Evolutionary conservation across 2,888 invertebrate species (phyloP).

Genomic region (Ommatoiulus sabulosus): DNA sequence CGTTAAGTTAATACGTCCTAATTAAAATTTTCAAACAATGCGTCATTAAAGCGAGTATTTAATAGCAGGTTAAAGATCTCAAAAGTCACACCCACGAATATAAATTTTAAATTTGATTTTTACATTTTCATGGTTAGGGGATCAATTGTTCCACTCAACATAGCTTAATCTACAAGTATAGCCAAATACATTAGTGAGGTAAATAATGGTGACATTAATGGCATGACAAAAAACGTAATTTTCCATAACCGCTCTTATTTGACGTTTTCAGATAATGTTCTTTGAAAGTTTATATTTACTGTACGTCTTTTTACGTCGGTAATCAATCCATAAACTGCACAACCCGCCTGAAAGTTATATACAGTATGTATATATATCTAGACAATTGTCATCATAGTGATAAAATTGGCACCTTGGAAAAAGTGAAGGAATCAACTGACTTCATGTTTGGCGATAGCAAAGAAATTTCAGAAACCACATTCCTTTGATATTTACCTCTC

Average conservation of each 20-base stretch:
- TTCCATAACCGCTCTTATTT: too few species aligned
- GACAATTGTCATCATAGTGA: not conserved
- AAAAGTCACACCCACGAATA: not conserved
- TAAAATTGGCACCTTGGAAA: not conserved
- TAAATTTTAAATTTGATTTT: not conserved
- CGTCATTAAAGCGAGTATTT: not conserved
- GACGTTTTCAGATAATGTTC: too few species aligned
- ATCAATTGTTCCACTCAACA: not conserved
- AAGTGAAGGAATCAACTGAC: not conserved
- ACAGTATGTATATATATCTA: not conserved
- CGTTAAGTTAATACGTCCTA: conserved; percentile 18
- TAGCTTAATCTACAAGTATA: too few species aligned
- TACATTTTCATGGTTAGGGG: not conserved
- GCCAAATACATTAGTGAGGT: too few species aligned
- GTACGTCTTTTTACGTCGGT: not conserved
- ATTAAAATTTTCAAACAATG: conserved; percentile 20
- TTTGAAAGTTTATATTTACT: not conserved
- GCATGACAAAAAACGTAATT: too few species aligned
- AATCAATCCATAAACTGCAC: not conserved
- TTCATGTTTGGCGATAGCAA: not conserved
- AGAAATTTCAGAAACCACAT: not conserved
- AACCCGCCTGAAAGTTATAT: not conserved
- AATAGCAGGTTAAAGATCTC: conserved; percentile 5
- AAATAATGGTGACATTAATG: too few species aligned
- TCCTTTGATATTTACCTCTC: not conserved